A percentile compares a stretch with the other conserved stretches of the same genome.
phyloP scores from a whole-genome alignment of 2,797 vertebrate species.

The Pangasius djambal region DNA sequence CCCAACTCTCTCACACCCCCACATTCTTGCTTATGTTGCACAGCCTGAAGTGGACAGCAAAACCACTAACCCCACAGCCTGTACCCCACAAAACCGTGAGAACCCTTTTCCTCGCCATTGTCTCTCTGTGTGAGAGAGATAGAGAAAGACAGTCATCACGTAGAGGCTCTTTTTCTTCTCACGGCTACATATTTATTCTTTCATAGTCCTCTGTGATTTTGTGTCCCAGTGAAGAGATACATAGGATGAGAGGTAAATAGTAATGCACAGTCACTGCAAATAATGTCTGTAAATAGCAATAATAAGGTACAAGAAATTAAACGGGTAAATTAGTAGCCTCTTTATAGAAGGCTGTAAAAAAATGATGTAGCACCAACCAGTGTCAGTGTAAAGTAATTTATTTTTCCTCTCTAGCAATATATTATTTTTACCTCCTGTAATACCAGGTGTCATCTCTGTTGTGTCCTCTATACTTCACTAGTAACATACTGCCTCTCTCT shows the following conservation, averaged over 20 bases:
- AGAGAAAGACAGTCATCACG: too few relatives aligned
- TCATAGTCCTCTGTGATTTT: background rate
- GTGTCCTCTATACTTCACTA: background rate
- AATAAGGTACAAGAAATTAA: background rate
- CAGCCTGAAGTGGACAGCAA: constrained; percentile 62
- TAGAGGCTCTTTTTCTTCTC: background rate
- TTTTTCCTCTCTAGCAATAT: background rate
- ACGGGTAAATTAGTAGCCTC: background rate
- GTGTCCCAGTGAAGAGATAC: background rate
- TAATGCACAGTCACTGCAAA: background rate
- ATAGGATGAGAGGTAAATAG: background rate
- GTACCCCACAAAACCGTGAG: constrained; percentile 48
- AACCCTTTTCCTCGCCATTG: constrained; percentile 50
- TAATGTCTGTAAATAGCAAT: background rate
- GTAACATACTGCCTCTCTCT: background rate
- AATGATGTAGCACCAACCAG: too few relatives aligned
- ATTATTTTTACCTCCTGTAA: background rate
- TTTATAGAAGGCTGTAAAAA: background rate
- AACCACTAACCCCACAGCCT: constrained; percentile 57
- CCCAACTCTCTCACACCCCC: constrained; percentile 68
- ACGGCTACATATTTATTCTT: background rate
- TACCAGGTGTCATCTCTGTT: background rate
- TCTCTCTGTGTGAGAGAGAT: background rate
- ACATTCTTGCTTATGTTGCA: constrained; percentile 61
- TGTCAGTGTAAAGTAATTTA: background rate